Evolutionary conservation across 2,113 vertebrate species (phyloP).

Genomic region (Barbus barbus): DNA sequence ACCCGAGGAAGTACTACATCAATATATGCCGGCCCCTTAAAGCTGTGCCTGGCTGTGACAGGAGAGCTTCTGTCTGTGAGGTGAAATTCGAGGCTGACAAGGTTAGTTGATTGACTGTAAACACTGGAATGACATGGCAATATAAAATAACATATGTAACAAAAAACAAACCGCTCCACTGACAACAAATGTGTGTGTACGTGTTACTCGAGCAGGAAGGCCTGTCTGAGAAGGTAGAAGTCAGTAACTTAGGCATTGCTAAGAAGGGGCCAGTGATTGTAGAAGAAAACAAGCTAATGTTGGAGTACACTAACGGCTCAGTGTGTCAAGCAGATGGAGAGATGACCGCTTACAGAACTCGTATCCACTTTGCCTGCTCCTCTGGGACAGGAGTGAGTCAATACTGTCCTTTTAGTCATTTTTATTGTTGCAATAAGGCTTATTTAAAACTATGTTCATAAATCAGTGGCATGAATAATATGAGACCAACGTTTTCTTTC

Average conservation of each 20-base stretch:
- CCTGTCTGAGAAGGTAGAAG: slow-evolving; percentile 75
- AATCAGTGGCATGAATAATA: neutral
- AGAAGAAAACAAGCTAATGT: slow-evolving; percentile 75
- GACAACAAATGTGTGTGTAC: neutral
- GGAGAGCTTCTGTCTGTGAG: slow-evolving; percentile 84
- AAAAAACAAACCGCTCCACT: neutral
- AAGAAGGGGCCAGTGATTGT: slow-evolving; percentile 79
- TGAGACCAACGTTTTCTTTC: neutral
- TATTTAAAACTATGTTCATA: too few species aligned
- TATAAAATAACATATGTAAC: too few species aligned
- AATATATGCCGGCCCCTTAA: slow-evolving; percentile 88
- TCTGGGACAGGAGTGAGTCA: slow-evolving; percentile 73
- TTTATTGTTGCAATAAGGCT: neutral
- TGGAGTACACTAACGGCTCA: slow-evolving; percentile 87
- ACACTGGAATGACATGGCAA: neutral
- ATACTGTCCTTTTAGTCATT: neutral
- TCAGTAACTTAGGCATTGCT: slow-evolving; percentile 88
- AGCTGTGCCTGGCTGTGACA: slow-evolving; percentile 83
- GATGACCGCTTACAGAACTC: slow-evolving; percentile 76
- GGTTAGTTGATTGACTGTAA: slow-evolving; percentile 54
- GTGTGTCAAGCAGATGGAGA: slow-evolving; percentile 76
- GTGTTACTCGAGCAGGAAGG: slow-evolving; percentile 58
- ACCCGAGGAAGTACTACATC: slow-evolving; percentile 86
- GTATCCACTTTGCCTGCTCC: slow-evolving; percentile 86
- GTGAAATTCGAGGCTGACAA: slow-evolving; percentile 70